phyloP scores from a whole-genome alignment of 2,113 vertebrate species.

The Pelodiscus sinensis region DNA sequence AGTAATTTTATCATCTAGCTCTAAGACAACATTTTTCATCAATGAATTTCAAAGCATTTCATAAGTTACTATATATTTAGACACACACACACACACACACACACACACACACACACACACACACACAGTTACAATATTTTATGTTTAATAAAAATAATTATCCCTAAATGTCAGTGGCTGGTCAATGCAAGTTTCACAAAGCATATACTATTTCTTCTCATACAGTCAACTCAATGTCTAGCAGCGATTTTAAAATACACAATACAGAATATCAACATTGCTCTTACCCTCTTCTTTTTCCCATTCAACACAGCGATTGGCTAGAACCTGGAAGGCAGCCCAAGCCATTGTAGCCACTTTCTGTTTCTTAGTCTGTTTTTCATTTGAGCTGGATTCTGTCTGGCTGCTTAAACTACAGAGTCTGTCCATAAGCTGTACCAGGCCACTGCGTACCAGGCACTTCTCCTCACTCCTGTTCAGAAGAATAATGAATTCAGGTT shows the following conservation, averaged over 20 bases:
- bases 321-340: conserved; percentile 98
- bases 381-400: conserved; percentile 91
- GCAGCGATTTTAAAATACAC: not conserved
- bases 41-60: not conserved
- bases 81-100: too few species aligned
- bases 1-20: not conserved
- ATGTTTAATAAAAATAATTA: not conserved
- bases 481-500: not conserved
- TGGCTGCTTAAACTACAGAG: conserved; percentile 96
- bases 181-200: not conserved
- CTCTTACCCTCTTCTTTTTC: conserved; percentile 96
- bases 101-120: too few species aligned
- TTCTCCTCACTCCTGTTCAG: conserved; percentile 93
- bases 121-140: too few species aligned
- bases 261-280: rapidly evolving
- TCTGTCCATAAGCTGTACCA: conserved; percentile 96
- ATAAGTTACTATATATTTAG: too few species aligned
- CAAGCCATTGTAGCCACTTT: conserved; percentile 98
- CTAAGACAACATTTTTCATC: not conserved
- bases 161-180: not conserved
- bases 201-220: not conserved
- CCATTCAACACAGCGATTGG: conserved; percentile 98
- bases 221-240: not conserved
- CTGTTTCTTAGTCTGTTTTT: conserved; percentile 98
- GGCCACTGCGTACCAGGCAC: conserved; percentile 95